Conservation (phyloP, 2,888 invertebrate species). For the Agelastica alni region DNA sequence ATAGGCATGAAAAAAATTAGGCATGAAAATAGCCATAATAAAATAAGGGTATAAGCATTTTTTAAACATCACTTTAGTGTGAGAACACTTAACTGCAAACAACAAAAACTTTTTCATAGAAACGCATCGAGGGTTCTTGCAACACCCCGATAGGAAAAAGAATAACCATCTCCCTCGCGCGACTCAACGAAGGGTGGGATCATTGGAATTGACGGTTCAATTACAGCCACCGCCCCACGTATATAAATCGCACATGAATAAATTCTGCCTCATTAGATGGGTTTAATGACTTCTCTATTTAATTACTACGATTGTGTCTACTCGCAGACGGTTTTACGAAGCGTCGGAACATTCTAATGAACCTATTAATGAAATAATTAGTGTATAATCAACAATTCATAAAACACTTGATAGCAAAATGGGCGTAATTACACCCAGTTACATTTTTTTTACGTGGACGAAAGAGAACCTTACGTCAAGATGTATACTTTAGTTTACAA, state of each 20-base stretch:
- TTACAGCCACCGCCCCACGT: conserved; percentile 36
- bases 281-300: conserved; percentile 35
- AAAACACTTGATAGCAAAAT: too few relatives aligned
- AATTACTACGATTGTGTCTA: conserved; percentile 9
- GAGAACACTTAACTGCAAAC: conserved; percentile 4
- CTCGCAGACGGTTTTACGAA: not conserved
- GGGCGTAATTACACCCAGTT: too few relatives aligned
- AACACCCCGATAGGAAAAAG: conserved; percentile 5
- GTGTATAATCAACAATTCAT: too few relatives aligned
- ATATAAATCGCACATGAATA: conserved; percentile 30
- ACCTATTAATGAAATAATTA: too few relatives aligned
- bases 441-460: too few relatives aligned
- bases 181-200: conserved; percentile 27
- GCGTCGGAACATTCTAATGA: conserved; percentile 11
- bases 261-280: conserved; percentile 32
- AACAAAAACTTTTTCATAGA: not conserved
- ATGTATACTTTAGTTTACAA: too few relatives aligned
- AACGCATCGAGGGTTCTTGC: conserved; percentile 2
- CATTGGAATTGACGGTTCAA: conserved; percentile 43
- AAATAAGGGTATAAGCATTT: too few relatives aligned
- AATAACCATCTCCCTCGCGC: conserved; percentile 2
- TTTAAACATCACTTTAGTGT: conserved; percentile 3
- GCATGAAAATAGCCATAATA: too few relatives aligned
- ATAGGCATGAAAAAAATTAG: too few relatives aligned
- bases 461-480: too few relatives aligned